phyloP scores from a whole-genome alignment of 1,140 invertebrate genomes.

The Drosophila lacteicornis region DNA sequence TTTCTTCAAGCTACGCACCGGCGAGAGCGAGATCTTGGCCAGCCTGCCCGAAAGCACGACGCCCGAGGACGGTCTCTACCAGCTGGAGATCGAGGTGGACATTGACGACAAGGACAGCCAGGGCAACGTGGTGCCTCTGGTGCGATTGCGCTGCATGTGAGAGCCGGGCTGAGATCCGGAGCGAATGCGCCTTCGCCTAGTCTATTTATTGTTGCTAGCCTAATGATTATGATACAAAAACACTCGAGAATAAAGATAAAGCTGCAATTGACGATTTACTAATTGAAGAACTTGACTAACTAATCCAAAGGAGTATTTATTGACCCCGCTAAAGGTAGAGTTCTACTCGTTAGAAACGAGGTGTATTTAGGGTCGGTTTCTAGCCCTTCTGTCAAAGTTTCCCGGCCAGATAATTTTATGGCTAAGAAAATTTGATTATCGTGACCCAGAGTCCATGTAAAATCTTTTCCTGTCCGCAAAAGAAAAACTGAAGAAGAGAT shows the following conservation, averaged over 20 bases:
- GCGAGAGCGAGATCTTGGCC: slow-evolving; percentile 67
- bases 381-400: too few species aligned
- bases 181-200: slow-evolving; percentile 44
- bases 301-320: background rate
- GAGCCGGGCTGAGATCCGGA: slow-evolving; percentile 5
- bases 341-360: too few species aligned
- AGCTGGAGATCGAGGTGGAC: slow-evolving; percentile 76
- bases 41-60: slow-evolving; percentile 59
- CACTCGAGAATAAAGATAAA: slow-evolving; percentile 48
- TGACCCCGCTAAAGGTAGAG: too few species aligned
- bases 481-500: too few species aligned
- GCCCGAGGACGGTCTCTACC: slow-evolving; percentile 68
- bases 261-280: slow-evolving; percentile 41
- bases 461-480: too few species aligned
- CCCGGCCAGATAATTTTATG: too few species aligned
- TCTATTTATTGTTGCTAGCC: slow-evolving; percentile 82
- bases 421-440: too few species aligned
- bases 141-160: slow-evolving; percentile 76
- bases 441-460: too few species aligned
- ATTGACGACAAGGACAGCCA: slow-evolving; percentile 61
- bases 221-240: slow-evolving; percentile 63
- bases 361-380: too few species aligned
- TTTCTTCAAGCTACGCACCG: slow-evolving; percentile 66
- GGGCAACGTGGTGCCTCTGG: slow-evolving; percentile 67
- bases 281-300: background rate